Evolutionary conservation across 2,113 vertebrate genomes (phyloP).

Genomic region (Dasyprocta punctata): DNA sequence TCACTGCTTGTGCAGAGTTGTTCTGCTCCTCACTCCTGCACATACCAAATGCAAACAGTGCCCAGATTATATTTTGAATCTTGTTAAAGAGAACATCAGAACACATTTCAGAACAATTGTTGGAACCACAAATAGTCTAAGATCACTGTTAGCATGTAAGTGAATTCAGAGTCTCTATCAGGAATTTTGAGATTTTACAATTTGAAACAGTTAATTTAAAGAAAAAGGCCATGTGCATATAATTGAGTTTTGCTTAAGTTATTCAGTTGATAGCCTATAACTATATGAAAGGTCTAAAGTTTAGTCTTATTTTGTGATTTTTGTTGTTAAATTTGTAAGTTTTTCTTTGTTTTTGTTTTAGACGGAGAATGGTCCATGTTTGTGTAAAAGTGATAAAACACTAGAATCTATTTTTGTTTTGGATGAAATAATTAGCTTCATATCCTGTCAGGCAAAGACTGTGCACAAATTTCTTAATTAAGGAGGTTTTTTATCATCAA

Average conservation of each 20-base stretch:
- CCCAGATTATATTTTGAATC: not conserved
- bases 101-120: not conserved
- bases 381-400: not conserved
- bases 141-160: not conserved
- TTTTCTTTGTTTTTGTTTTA: not conserved
- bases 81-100: not conserved
- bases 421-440: constrained; percentile 8
- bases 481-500: not conserved
- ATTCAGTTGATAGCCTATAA: not conserved
- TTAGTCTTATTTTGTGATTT: not conserved
- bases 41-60: not conserved
- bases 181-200: constrained; percentile 13
- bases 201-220: constrained; percentile 11
- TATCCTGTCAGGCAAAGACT: not conserved
- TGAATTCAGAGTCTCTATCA: not conserved
- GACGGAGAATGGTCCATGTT: not conserved
- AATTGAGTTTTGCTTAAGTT: constrained; percentile 37
- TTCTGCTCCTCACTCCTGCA: not conserved
- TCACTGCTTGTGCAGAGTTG: not conserved
- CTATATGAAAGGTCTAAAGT: not conserved
- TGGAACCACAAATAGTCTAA: not conserved
- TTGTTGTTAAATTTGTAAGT: not conserved
- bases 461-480: not conserved
- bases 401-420: not conserved
- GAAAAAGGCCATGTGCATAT: not conserved